These are phyloP conservation scores for Volucella bombylans DNA, from an alignment of 2,888 invertebrate genomes.

Conservation along the genomic window DNA sequence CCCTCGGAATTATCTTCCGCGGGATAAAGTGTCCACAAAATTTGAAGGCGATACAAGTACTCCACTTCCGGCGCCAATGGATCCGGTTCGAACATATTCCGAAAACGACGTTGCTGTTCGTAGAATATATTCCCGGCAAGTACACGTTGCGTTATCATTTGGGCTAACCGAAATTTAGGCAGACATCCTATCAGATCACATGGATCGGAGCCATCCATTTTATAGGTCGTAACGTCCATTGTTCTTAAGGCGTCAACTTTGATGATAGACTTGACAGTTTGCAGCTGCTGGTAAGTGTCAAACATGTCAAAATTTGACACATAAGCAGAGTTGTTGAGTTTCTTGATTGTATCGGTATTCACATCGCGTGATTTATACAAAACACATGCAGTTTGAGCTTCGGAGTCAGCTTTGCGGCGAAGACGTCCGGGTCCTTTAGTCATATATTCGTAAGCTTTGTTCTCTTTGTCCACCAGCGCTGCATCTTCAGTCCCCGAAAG, in stretches of 20 bases:
- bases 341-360: slow-evolving; percentile 84
- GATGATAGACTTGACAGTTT: slow-evolving; percentile 77
- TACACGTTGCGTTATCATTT: slow-evolving; percentile 87
- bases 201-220: slow-evolving; percentile 78
- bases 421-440: slow-evolving; percentile 87
- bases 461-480: slow-evolving; percentile 84
- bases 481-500: slow-evolving; percentile 85
- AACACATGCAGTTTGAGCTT: slow-evolving; percentile 87
- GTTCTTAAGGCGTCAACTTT: slow-evolving; percentile 83
- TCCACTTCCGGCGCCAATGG: slow-evolving; percentile 86
- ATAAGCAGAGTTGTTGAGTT: slow-evolving; percentile 85
- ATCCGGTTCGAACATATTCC: slow-evolving; percentile 86
- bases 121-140: slow-evolving; percentile 87
- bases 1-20: slow-evolving; percentile 82
- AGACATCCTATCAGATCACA: slow-evolving; percentile 76
- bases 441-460: slow-evolving; percentile 87
- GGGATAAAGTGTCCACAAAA: slow-evolving; percentile 87
- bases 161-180: slow-evolving; percentile 85
- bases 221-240: slow-evolving; percentile 80
- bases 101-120: slow-evolving; percentile 87
- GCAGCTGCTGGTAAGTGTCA: slow-evolving; percentile 85
- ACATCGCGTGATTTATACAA: slow-evolving; percentile 87
- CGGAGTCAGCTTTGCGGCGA: slow-evolving; percentile 86
- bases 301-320: slow-evolving; percentile 91
- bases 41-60: slow-evolving; percentile 86